Conservation (phyloP, 2,888 invertebrate genomes). For the Macrophya annulata region DNA sequence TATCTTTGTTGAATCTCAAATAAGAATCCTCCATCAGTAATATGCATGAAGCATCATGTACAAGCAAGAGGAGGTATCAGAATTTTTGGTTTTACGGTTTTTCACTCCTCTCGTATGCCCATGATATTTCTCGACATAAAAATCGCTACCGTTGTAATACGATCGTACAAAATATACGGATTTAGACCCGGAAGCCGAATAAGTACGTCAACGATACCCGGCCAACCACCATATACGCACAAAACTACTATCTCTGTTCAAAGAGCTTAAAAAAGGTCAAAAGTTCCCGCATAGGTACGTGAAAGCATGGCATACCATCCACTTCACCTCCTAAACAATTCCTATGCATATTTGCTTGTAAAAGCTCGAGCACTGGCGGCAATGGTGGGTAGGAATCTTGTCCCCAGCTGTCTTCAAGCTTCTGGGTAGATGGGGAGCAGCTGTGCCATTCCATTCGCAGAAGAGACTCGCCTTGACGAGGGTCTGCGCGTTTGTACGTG, state of each 20-base stretch:
- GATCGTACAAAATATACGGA: not conserved
- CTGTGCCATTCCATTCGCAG: slow-evolving; percentile 42
- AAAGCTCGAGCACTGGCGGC: not conserved
- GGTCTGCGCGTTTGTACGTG: slow-evolving; percentile 2
- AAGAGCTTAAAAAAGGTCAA: not conserved
- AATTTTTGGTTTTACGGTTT: not conserved
- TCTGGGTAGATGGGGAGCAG: slow-evolving; percentile 36
- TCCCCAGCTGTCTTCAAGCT: slow-evolving; percentile 37
- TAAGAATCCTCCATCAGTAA: not conserved
- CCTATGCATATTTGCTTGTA: slow-evolving; percentile 20
- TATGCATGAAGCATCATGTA: not conserved
- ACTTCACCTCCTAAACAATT: slow-evolving; percentile 9
- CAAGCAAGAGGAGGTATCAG: not conserved
- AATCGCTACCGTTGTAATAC: slow-evolving; percentile 2
- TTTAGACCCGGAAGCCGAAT: not conserved
- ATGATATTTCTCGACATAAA: not conserved
- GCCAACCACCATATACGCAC: not conserved
- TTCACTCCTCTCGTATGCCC: not conserved
- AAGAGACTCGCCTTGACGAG: slow-evolving; percentile 37
- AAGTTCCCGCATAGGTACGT: not conserved
- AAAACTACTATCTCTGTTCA: not conserved
- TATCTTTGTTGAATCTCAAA: not conserved
- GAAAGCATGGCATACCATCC: not conserved
- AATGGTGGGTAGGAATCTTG: slow-evolving; percentile 1
- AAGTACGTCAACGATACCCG: not conserved